Conservation (phyloP, 2,113 vertebrate species). For the Orientallactaga bullata region DNA sequence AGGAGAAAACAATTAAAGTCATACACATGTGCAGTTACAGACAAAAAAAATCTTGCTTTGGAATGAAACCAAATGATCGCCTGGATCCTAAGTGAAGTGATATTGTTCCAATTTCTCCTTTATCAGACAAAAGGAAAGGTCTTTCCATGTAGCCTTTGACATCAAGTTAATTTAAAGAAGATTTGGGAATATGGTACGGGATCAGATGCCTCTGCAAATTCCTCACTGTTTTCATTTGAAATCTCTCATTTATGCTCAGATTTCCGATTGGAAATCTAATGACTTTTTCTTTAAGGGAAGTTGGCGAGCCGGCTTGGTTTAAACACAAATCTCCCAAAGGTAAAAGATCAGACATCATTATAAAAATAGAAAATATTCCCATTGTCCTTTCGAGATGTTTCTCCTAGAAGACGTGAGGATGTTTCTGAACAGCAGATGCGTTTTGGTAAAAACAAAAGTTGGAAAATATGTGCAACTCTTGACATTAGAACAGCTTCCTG, state of each 20-base stretch:
- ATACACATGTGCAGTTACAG: conserved; percentile 63
- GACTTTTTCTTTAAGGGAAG: conserved; percentile 73
- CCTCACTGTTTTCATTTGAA: conserved; percentile 92
- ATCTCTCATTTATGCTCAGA: conserved; percentile 91
- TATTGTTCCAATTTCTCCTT: conserved; percentile 83
- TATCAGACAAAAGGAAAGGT: conserved; percentile 82
- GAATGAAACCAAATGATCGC: conserved; percentile 81
- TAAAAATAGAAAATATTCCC: conserved; percentile 76
- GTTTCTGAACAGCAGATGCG: conserved; percentile 76
- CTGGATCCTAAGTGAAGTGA: conserved; percentile 82
- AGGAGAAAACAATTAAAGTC: conserved; percentile 68
- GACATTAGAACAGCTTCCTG: conserved; percentile 72
- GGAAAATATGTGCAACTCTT: conserved; percentile 76
- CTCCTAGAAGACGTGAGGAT: conserved; percentile 62
- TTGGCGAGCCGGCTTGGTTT: conserved; percentile 75
- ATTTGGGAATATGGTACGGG: conserved; percentile 94
- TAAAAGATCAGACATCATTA: conserved; percentile 75
- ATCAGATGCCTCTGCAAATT: conserved; percentile 95
- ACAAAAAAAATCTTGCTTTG: conserved; percentile 70
- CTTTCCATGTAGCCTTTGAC: conserved; percentile 89
- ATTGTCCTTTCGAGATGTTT: conserved; percentile 70
- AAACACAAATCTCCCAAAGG: conserved; percentile 79
- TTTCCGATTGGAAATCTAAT: conserved; percentile 88
- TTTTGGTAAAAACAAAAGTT: conserved; percentile 78
- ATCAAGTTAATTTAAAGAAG: conserved; percentile 94